These are phyloP conservation scores for Eristalis tenax DNA, from an alignment of 2,888 invertebrate species.

Conservation along the genomic window DNA sequence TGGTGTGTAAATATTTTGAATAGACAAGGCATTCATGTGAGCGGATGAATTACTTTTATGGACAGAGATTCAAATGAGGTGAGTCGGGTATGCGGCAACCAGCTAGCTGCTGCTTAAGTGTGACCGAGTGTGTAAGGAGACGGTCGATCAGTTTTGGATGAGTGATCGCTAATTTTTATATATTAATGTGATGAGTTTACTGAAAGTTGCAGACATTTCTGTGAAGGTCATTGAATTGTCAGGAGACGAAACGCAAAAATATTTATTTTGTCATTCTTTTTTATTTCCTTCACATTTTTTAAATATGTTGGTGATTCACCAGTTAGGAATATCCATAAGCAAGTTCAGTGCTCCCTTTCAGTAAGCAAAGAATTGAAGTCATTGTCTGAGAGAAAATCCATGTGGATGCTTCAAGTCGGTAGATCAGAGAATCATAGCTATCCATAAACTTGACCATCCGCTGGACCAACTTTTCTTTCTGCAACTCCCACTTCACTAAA, in stretches of 20 bases:
- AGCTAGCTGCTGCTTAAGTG: not conserved
- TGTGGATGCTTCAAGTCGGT: too few relatives aligned
- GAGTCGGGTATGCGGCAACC: not conserved
- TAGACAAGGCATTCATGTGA: not conserved
- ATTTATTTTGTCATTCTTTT: not conserved
- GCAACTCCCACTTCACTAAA: too few relatives aligned
- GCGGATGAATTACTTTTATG: not conserved
- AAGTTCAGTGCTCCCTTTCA: not conserved
- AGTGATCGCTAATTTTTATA: not conserved
- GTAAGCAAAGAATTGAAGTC: not conserved
- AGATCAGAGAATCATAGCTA: too few relatives aligned
- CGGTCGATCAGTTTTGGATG: not conserved
- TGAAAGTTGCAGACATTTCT: not conserved
- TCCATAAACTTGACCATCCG: too few relatives aligned
- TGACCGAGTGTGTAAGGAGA: not conserved
- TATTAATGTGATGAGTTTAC: not conserved
- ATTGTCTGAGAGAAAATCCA: too few relatives aligned
- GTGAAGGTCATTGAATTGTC: not conserved
- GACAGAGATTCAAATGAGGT: not conserved
- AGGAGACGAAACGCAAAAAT: not conserved
- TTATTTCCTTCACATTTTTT: not conserved
- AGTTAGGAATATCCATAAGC: not conserved
- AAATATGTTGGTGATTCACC: not conserved
- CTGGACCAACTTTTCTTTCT: too few relatives aligned
- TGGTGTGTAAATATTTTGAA: constrained; percentile 23